Base-by-base conservation (phyloP, 1,140 invertebrate genomes). In the Brachystomella parvula region DNA sequence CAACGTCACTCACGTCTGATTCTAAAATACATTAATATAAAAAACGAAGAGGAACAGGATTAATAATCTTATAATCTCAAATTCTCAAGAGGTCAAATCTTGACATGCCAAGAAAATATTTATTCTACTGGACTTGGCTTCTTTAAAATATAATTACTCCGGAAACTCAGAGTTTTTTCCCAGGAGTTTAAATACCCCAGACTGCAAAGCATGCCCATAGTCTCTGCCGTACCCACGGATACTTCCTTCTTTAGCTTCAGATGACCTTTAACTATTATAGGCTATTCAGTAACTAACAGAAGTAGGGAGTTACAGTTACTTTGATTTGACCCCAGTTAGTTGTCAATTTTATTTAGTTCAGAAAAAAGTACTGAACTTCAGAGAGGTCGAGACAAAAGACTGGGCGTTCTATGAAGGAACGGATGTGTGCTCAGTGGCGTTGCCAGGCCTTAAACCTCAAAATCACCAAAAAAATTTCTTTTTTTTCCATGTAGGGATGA, bases 371-470 rank as follows among this genome's bases (percentile, higher is more conserved):
- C n/a, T 39, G 35, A 39, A 39, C 35, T 39, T 24, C 21, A 6
- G 49, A 3, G 49, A 53, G 49, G 49, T 53, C 49, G 24, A 53
- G 6, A 26, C 15, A 53, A 53, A 39, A 39, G 35, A 19, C 12
- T 53, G 49, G 49, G 49, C 24, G 24, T 53, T 53, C 24, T 6
- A 44, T 12, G 9, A 44, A 44, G 39, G n/a, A 9, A 53, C 49
- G 49, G 49, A 53, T 53, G 49, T 53, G 24, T 53, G 49, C 49
- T 53, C 49, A 53, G 12, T n/a, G n/a, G n/a, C n/a, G 12, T 53
- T 53, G 49, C 24, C 12, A 53, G 12, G 12, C 49, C 49, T 53
- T 26, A 53, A 53, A 44, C 39, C 39, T 44, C 39, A 44, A 15
- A 53, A 19, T 53, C 24, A 53, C 49, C n/a, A n/a, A n/a, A 53